Evolutionary conservation across 2,113 vertebrate genomes (phyloP), one percentile per base, ranked within the genome.

Genomic region (Archocentrus centrarchus): DNA sequence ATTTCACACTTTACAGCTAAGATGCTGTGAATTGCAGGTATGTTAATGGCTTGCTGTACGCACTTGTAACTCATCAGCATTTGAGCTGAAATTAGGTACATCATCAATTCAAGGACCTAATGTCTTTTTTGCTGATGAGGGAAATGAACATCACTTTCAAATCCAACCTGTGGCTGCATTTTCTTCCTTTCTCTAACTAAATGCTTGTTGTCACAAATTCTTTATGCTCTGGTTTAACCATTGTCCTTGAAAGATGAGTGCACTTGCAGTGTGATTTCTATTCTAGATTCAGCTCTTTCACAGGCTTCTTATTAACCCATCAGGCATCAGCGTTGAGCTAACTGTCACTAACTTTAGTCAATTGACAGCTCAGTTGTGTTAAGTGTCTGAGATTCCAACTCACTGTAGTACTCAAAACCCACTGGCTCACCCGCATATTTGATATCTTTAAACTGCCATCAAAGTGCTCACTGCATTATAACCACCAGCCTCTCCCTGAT

Each of bases 391-490:
- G 50, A 63, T 84, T 77, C 83, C 32, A 81, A 37, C 37, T 58
- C 22, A 11, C 10, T n/a, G 62, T 75, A 37, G 4, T 14, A 30
- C 59, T 80, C 22, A 14, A 57, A 90, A 83, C 59, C 62, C 55
- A 47, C 44, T 53, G 78, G 80, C 62, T 83, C 7, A 10, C 30
- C 3, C 13, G 44, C 75, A 1, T 75, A 57, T 53, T n/a, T 81
- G 83, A 75, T 79, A 85, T 85, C 86, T 82, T 84, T 81, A 85
- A 80, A 86, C 57, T 78, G 53, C 57, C 50, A 61, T 61, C 75
- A 83, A 60, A 76, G 63, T 39, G 24, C 53, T 75, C 27, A 18
- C 81, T 92, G 84, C 66, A 91, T 87, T 82, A 90, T 70, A 78
- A 83, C 27, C 60, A 62, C 27, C 61, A 82, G 58, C 27, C 59